phyloP scores from a whole-genome alignment of 2,797 vertebrate species.

The Zenarchopterus dispar region DNA sequence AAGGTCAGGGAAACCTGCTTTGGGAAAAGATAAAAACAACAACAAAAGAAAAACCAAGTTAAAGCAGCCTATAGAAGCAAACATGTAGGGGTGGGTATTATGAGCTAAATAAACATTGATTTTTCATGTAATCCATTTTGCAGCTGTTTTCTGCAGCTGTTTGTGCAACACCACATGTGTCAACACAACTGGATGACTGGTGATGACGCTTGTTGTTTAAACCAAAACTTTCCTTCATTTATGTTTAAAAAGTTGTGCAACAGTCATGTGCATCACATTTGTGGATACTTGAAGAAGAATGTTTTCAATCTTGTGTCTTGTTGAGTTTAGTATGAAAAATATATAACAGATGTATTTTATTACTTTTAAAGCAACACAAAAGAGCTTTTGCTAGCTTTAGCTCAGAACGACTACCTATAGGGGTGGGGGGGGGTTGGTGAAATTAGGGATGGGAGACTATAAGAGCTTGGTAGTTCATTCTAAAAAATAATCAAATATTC shows the following conservation, averaged over 20 bases:
- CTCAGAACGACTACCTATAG: no score
- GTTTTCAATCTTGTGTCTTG: neutral
- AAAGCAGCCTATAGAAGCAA: neutral
- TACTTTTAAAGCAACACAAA: no score
- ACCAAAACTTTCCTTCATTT: neutral
- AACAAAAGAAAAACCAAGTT: no score
- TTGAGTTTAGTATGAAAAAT: neutral
- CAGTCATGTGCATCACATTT: neutral
- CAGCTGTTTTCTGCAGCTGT: slow-evolving; percentile 4
- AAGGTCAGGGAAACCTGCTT: no score
- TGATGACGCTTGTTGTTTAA: slow-evolving; percentile 1
- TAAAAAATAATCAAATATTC: no score
- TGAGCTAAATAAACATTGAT: slow-evolving; percentile 8
- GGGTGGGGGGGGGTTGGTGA: no score
- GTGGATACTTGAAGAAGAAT: neutral
- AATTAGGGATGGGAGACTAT: no score
- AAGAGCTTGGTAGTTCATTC: no score
- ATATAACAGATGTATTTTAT: no score
- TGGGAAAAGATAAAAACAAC: no score
- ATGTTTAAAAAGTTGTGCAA: slow-evolving; percentile 4
- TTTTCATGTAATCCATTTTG: slow-evolving; percentile 33
- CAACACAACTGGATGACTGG: neutral
- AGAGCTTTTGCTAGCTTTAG: no score
- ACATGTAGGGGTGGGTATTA: neutral
- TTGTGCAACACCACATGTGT: neutral